Percentiles rank a stretch among this genome's conserved stretches.
These are phyloP conservation scores for Gymnothorax javanicus DNA, from an alignment of 2,797 vertebrate genomes.

Conservation along the genomic window DNA sequence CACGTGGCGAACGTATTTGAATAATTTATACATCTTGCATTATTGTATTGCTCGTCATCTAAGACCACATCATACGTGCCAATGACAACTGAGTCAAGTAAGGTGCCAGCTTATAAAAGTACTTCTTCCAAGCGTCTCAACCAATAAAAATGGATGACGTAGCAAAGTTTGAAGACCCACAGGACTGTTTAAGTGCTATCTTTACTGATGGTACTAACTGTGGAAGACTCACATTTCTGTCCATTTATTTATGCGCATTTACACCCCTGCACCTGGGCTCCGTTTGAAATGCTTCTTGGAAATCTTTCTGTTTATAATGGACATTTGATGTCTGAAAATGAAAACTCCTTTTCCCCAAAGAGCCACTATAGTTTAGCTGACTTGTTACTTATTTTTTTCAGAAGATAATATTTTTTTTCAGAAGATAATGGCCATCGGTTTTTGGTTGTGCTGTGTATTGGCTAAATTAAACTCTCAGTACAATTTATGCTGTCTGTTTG, in stretches of 20 bases:
- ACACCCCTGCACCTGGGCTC: not conserved
- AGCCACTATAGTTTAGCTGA: not conserved
- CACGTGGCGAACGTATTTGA: not conserved
- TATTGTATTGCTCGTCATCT: not conserved
- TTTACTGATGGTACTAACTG: not conserved
- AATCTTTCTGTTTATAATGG: slow-evolving; percentile 8
- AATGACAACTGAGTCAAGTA: slow-evolving; percentile 10
- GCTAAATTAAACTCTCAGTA: too few species aligned
- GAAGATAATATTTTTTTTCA: too few species aligned
- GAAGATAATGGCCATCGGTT: too few species aligned
- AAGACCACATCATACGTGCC: not conserved
- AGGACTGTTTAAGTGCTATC: slow-evolving; percentile 6
- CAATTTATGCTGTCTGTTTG: too few species aligned
- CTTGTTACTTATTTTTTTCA: too few species aligned
- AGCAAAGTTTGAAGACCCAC: not conserved
- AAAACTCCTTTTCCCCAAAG: not conserved
- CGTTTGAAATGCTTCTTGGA: not conserved
- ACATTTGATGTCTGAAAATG: slow-evolving; percentile 56
- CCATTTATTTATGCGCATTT: not conserved
- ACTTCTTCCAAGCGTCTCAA: not conserved
- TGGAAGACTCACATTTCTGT: not conserved
- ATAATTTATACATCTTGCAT: not conserved
- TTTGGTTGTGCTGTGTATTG: too few species aligned
- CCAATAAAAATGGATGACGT: not conserved
- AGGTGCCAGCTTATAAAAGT: not conserved